Conservation (phyloP, 2,113 vertebrate species). For the Anas platyrhynchos region DNA sequence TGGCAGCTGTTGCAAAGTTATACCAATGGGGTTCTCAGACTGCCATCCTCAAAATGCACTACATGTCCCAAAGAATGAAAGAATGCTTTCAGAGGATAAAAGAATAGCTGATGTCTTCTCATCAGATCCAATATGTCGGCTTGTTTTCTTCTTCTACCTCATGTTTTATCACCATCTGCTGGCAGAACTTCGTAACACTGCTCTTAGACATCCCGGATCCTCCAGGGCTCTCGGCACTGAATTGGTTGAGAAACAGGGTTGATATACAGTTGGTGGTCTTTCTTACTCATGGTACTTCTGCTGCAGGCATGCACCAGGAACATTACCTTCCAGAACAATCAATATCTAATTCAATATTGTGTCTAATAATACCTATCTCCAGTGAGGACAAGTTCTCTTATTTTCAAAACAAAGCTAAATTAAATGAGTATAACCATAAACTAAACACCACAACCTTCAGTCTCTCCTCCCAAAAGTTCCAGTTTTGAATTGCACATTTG, state of each 20-base stretch:
- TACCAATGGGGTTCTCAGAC: neutral
- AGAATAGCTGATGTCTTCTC: neutral
- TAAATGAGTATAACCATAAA: neutral
- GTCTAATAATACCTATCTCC: neutral
- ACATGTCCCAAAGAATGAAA: neutral
- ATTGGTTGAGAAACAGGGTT: neutral
- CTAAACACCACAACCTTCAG: neutral
- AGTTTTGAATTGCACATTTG: neutral
- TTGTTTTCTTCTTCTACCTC: neutral
- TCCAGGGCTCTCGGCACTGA: neutral
- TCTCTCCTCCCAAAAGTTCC: neutral
- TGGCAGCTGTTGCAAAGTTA: neutral
- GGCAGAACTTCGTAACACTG: neutral
- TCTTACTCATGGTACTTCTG: neutral
- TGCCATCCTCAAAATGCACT: neutral
- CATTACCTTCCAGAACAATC: neutral
- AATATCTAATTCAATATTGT: neutral
- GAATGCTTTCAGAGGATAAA: neutral
- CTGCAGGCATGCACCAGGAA: neutral
- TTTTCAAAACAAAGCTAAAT: neutral
- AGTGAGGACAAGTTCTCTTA: neutral
- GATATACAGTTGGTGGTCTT: too few relatives aligned
- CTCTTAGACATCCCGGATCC: neutral
- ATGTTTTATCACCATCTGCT: neutral
- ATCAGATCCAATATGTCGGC: neutral